Percentiles rank a stretch among this genome's conserved stretches.
These are phyloP conservation scores for Tinea pellionella DNA, from an alignment of 2,888 invertebrate species.

Conservation along the genomic window DNA sequence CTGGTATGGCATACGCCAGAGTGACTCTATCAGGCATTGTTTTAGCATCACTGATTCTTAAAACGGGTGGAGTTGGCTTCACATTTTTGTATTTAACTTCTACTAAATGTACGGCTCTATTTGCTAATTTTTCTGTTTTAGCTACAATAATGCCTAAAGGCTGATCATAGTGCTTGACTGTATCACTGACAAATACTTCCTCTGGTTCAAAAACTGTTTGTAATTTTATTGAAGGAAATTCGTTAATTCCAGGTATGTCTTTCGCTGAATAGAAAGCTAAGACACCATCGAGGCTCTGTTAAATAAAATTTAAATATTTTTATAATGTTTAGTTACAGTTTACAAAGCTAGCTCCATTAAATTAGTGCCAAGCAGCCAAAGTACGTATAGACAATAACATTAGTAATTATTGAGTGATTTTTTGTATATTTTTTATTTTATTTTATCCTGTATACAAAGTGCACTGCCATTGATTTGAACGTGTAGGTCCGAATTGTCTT, in stretches of 20 bases:
- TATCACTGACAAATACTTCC: conserved; percentile 60
- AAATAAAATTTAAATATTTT: conserved; percentile 18
- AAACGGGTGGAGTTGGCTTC: conserved; percentile 32
- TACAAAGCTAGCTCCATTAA: too few species aligned
- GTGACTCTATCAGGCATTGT: conserved; percentile 33
- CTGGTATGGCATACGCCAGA: conserved; percentile 30
- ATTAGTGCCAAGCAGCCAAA: too few species aligned
- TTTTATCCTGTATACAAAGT: too few species aligned
- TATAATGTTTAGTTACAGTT: not conserved
- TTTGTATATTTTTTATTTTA: too few species aligned
- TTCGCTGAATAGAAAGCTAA: conserved; percentile 72
- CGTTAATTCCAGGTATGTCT: conserved; percentile 77
- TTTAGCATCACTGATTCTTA: conserved; percentile 36
- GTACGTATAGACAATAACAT: too few species aligned
- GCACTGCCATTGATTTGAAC: too few species aligned
- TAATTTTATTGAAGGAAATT: conserved; percentile 43
- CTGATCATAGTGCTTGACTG: conserved; percentile 73
- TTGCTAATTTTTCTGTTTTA: conserved; percentile 63
- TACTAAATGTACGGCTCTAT: conserved; percentile 68
- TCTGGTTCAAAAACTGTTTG: conserved; percentile 31
- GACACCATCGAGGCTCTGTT: conserved; percentile 74
- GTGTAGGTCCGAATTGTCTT: too few species aligned
- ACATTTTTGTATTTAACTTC: conserved; percentile 64
- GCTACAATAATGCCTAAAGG: conserved; percentile 77
- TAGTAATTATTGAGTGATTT: too few species aligned